Evolutionary conservation across 2,113 vertebrate genomes (phyloP).

Genomic region (Rhagologus leucostigma): DNA sequence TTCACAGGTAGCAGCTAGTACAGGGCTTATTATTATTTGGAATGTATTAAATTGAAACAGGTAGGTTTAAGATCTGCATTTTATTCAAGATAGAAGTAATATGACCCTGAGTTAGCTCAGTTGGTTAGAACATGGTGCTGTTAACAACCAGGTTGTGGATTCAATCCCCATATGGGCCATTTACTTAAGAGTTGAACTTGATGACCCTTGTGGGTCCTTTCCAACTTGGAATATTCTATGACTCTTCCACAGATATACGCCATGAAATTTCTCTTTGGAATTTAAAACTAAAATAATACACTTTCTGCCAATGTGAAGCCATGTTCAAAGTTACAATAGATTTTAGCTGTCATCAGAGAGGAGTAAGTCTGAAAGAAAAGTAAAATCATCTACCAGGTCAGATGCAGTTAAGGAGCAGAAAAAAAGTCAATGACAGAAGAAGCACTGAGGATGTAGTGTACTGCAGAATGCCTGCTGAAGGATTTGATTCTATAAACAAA

Average conservation of each 20-base stretch:
- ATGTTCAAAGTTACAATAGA: not conserved
- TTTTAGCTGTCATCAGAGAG: not conserved
- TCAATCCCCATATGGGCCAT: not conserved
- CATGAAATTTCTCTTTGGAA: not conserved
- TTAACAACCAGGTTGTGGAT: not conserved
- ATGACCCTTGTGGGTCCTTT: not conserved
- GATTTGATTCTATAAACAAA: not conserved
- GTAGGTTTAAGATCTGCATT: not conserved
- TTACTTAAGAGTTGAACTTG: not conserved
- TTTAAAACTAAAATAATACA: not conserved
- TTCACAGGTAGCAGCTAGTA: not conserved
- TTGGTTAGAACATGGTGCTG: not conserved
- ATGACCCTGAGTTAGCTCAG: not conserved
- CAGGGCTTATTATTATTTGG: not conserved
- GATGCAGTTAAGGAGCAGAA: not conserved
- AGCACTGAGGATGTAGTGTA: not conserved
- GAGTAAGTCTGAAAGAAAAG: not conserved
- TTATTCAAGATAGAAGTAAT: not conserved
- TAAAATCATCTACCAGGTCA: not conserved
- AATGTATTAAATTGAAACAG: not conserved
- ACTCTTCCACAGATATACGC: not conserved
- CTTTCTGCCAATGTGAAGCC: not conserved
- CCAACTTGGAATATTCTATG: not conserved
- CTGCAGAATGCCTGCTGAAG: not conserved
- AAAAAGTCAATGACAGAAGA: not conserved